Percentiles rank a stretch among this genome's conserved stretches.
Evolutionary conservation across 2,797 vertebrate genomes (phyloP).

Genomic region (Schizopygopsis pylzovi): DNA sequence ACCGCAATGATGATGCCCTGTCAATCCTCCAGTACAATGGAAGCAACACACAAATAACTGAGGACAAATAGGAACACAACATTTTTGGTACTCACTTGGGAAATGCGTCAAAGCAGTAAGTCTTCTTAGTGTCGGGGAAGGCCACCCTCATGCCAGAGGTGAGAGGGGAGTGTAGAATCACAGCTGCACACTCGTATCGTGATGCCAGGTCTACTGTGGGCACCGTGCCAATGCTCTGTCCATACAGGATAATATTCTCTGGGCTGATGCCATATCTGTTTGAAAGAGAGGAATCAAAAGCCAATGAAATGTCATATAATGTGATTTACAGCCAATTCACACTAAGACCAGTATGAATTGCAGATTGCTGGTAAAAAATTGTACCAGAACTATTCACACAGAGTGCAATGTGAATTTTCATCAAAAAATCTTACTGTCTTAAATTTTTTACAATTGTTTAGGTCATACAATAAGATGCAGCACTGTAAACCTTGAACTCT

Average conservation of each 20-base stretch:
- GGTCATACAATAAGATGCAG: background rate
- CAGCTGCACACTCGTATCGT: constrained; percentile 92
- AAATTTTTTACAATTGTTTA: background rate
- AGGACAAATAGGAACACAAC: background rate
- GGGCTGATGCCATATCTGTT: constrained; percentile 93
- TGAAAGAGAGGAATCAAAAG: background rate
- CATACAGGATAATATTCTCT: constrained; percentile 93
- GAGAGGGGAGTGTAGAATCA: constrained; percentile 92
- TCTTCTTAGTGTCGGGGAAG: constrained; percentile 96
- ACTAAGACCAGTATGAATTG: background rate
- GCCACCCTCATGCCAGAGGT: constrained; percentile 96
- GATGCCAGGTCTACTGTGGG: constrained; percentile 95
- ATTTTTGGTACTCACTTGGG: constrained; percentile 84
- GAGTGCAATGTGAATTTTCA: background rate
- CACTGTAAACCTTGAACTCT: background rate
- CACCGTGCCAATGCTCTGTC: constrained; percentile 95
- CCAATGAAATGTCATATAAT: background rate
- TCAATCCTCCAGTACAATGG: background rate
- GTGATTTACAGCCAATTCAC: background rate
- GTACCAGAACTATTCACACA: background rate
- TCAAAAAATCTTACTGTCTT: background rate
- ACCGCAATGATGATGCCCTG: background rate
- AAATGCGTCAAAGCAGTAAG: constrained; percentile 96
- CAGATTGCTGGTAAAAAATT: background rate
- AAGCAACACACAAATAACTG: background rate